Percentiles rank a stretch among this genome's conserved stretches.
Conservation (phyloP, 1,140 invertebrate genomes). For the Mamestra configurata region DNA sequence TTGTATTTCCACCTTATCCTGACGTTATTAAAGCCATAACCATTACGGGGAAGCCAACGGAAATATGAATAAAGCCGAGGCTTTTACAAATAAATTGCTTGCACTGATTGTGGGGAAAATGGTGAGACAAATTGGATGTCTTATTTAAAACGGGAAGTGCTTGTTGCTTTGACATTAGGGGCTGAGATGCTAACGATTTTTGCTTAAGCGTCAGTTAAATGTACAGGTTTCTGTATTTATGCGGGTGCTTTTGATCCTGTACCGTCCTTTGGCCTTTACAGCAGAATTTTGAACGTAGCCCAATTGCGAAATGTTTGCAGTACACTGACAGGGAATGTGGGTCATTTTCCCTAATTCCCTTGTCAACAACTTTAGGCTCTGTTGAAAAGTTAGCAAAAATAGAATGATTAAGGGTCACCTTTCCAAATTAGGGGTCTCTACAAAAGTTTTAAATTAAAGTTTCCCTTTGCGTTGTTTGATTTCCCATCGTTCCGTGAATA, state of each 20-base stretch:
- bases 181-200: conserved; percentile 4
- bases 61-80: conserved; percentile 46
- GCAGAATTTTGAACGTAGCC: neutral
- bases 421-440: neutral
- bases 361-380: neutral
- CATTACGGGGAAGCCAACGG: conserved; percentile 15
- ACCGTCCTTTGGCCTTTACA: neutral
- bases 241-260: conserved; percentile 1
- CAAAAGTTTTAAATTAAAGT: neutral
- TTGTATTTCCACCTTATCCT: conserved; percentile 24
- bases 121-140: conserved; percentile 44
- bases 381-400: neutral
- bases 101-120: conserved; percentile 36
- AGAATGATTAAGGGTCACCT: neutral
- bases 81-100: conserved; percentile 45
- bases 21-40: conserved; percentile 33
- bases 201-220: conserved; percentile 10
- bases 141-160: conserved; percentile 42
- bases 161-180: conserved; percentile 35
- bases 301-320: conserved; percentile 3
- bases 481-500: too few species aligned
- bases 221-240: conserved; percentile 5
- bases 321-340: neutral
- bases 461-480: too few species aligned
- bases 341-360: neutral